Evolutionary conservation across 92 coral and sea anemone genomes (phyloP).

Genomic region (Siderastrea radians): DNA sequence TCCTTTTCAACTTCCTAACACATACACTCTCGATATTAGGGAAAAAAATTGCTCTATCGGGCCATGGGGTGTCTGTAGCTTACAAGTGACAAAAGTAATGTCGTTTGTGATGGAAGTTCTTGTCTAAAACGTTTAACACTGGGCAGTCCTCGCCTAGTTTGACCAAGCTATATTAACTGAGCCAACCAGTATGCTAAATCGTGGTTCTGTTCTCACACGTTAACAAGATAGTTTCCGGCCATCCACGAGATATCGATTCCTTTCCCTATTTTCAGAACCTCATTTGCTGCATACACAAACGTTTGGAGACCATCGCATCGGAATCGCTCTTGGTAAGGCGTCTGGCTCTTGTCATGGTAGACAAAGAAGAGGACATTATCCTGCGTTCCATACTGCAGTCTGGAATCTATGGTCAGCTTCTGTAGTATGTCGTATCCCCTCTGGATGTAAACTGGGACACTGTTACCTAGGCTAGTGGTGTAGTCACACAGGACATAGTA

Average conservation of each 20-base stretch:
- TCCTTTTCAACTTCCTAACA: too few species aligned
- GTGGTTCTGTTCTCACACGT: slow-evolving; percentile 3
- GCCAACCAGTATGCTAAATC: slow-evolving; percentile 27
- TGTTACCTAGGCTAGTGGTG: slow-evolving; percentile 24
- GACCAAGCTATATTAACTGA: slow-evolving; percentile 35
- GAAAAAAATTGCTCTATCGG: too few species aligned
- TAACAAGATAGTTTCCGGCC: slow-evolving; percentile 8
- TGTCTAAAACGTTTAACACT: slow-evolving; percentile 18
- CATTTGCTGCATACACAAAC: not conserved
- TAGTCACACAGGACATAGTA: slow-evolving; percentile 47
- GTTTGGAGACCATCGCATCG: slow-evolving; percentile 2
- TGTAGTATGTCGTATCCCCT: slow-evolving; percentile 15
- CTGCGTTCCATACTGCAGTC: slow-evolving; percentile 48
- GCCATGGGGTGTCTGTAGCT: too few species aligned
- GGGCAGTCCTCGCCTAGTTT: slow-evolving; percentile 34
- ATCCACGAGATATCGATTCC: slow-evolving; percentile 27
- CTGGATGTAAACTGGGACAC: slow-evolving; percentile 50
- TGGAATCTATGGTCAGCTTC: slow-evolving; percentile 47
- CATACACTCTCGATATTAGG: too few species aligned
- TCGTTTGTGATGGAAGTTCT: slow-evolving; percentile 8
- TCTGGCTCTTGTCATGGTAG: slow-evolving; percentile 44
- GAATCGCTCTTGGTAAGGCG: slow-evolving; percentile 47
- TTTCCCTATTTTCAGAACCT: not conserved
- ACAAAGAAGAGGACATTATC: slow-evolving; percentile 48
- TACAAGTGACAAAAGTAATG: too few species aligned